Evolutionary conservation across 2,797 vertebrate species (phyloP), one percentile per base, ranked within the genome.

Genomic region (Crocidura indochinensis): DNA sequence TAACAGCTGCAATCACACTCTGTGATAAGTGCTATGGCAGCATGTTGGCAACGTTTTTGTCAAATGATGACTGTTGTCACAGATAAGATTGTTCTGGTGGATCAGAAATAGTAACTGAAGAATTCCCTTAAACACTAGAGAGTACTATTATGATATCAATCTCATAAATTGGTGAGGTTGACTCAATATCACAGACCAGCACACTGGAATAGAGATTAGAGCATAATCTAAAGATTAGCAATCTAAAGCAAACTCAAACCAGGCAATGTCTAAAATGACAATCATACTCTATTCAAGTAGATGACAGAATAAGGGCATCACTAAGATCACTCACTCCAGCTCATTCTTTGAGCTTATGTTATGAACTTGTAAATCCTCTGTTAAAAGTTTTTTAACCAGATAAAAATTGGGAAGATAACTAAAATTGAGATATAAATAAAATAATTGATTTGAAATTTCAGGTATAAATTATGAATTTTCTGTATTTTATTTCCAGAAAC

Each of bases 381-480:
- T 17, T 60, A 60, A 19, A 24, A 88, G 46, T 29, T 8, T 0
- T 47, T 47, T 78, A 38, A 74, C 17, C 46, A 68, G 15, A 65
- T 47, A 86, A 76, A 84, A 82, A 90, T 47, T 69, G 29, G 86
- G 68, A 38, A 84, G 76, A 19, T 84, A 62, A 31, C 31, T 44
- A 72, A 85, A 81, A 84, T 77, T 38, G 68, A 76, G 27, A 51
- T 31, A 64, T 24, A 72, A 74, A 71, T 20, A 27, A 46, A 81
- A 91, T 26, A 77, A 86, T 8, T 84, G 3, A 10, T 53, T 80
- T 94, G 53, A 92, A 93, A 89, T 67, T 77, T 88, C 24, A 69
- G 4, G 8, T 71, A 44, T 84, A 38, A 93, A 91, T 51, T 62
- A 77, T 51, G 27, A 74, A 77, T 0, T 15, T 31, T 51, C 26